phyloP scores from a whole-genome alignment of 2,113 vertebrate genomes.

The Pheucticus melanocephalus region DNA sequence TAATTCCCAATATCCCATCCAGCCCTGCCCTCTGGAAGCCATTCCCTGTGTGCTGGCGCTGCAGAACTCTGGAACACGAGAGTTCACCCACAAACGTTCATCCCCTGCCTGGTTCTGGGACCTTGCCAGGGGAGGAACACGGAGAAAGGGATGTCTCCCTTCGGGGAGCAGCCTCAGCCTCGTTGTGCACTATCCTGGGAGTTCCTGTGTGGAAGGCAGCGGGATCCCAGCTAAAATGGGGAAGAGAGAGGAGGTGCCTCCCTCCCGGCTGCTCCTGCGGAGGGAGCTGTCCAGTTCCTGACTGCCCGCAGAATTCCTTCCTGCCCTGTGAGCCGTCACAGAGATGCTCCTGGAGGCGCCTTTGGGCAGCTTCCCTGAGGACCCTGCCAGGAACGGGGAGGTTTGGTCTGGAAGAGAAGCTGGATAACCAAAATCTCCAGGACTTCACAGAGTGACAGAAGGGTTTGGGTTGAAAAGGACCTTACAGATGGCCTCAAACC shows the following conservation, averaged over 20 bases:
- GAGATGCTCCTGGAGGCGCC: background rate
- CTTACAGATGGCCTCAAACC: too few species aligned
- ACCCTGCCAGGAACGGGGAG: background rate
- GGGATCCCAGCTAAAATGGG: background rate
- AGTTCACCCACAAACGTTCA: background rate
- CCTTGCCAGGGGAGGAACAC: background rate
- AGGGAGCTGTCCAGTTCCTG: background rate
- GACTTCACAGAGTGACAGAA: background rate
- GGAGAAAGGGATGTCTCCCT: too few species aligned
- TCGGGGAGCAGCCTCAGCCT: background rate
- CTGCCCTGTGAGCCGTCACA: background rate
- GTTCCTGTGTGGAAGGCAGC: fast-evolving
- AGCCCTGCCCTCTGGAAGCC: background rate
- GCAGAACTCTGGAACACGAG: background rate
- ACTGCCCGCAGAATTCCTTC: background rate
- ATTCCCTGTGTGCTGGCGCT: background rate
- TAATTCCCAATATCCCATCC: background rate
- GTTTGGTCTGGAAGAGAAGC: background rate
- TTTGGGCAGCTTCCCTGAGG: background rate
- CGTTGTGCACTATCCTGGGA: background rate
- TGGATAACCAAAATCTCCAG: background rate
- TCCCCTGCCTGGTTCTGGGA: background rate
- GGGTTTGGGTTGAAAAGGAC: background rate
- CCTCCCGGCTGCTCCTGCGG: background rate
- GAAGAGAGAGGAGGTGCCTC: background rate